Evolutionary conservation across 2,797 vertebrate genomes (phyloP), one percentile per base, ranked within the genome.

Genomic region (Labeo calbasu): DNA sequence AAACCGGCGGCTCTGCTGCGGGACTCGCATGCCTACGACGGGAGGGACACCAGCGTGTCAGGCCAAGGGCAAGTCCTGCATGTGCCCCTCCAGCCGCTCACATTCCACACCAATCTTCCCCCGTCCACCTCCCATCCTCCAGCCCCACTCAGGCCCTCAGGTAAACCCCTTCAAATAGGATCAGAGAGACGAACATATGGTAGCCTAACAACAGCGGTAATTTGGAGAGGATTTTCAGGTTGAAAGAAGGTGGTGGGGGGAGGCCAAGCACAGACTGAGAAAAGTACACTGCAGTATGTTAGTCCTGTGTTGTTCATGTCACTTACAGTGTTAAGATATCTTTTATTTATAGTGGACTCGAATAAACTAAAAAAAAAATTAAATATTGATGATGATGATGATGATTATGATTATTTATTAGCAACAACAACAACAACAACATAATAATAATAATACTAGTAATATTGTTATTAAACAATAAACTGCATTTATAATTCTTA

Each of bases 111-210:
- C 68, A 63, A 23, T 43, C 83, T 68, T 36, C 68, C 69, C 50
- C 14, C 51, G 50, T n/a, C 51, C 66, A 19, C 53, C 8, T 15
- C 48, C 77, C 83, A 81, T 82, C 87, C 88, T 66, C 68, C 55
- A 25, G 50, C 68, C 25, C 79, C 81, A 50, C 70, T 25, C 66
- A 40, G 61, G 55, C 84, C 81, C 85, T 79, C 87, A 90, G 90
- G 86, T 92, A 91, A 94, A 91, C 88, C 90, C 88, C 87, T 88
- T 87, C 85, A 94, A 94, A 93, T 89, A 90, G 94, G 94, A 95
- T 95, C 92, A 93, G 88, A 75, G 43, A 83, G 76, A 68, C 15
- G 79, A 88, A 89, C 94, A 94, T 94, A 95, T 95, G 94, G 92
- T 81, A 76, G 85, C 86, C 91, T 90, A 84, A 92, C 83, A 79